These are phyloP conservation scores for Holacanthella duospinosa DNA, from an alignment of 2,888 invertebrate species.

Conservation along the genomic window DNA sequence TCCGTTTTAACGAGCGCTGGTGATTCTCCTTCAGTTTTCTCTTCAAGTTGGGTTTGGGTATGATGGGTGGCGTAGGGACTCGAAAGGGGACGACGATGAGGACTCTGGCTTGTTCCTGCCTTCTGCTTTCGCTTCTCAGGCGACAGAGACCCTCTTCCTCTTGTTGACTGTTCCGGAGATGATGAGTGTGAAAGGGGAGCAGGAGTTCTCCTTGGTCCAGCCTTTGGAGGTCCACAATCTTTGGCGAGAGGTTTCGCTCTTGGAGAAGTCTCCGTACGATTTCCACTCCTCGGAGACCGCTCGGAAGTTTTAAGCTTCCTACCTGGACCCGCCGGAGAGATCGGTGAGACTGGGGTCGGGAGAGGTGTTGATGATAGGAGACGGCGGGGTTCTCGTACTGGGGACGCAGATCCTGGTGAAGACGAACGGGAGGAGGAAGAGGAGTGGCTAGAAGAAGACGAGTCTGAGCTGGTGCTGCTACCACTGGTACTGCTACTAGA, in stretches of 20 bases:
- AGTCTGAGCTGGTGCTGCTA: slow-evolving; percentile 24
- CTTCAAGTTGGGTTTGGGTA: slow-evolving; percentile 16
- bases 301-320: slow-evolving; percentile 77
- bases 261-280: slow-evolving; percentile 61
- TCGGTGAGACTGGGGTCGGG: slow-evolving; percentile 15
- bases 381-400: slow-evolving; percentile 28
- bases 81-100: slow-evolving; percentile 12
- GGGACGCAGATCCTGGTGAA: slow-evolving; percentile 37
- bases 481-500: slow-evolving; percentile 44
- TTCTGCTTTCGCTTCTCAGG: background rate
- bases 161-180: slow-evolving; percentile 21
- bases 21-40: slow-evolving; percentile 36
- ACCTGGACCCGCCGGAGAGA: slow-evolving; percentile 50
- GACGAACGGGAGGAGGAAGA: slow-evolving; percentile 35
- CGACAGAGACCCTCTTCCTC: background rate
- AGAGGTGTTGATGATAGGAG: slow-evolving; percentile 11
- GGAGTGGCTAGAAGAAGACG: slow-evolving; percentile 31
- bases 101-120: background rate
- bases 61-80: slow-evolving; percentile 10
- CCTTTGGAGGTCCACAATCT: slow-evolving; percentile 35
- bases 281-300: slow-evolving; percentile 61
- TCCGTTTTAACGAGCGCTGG: slow-evolving; percentile 15
- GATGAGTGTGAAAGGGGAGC: slow-evolving; percentile 30
- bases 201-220: slow-evolving; percentile 36
- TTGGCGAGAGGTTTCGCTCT: slow-evolving; percentile 56